Base-by-base conservation (phyloP, 2,113 vertebrate genomes). In the Aegotheles bennettii region DNA sequence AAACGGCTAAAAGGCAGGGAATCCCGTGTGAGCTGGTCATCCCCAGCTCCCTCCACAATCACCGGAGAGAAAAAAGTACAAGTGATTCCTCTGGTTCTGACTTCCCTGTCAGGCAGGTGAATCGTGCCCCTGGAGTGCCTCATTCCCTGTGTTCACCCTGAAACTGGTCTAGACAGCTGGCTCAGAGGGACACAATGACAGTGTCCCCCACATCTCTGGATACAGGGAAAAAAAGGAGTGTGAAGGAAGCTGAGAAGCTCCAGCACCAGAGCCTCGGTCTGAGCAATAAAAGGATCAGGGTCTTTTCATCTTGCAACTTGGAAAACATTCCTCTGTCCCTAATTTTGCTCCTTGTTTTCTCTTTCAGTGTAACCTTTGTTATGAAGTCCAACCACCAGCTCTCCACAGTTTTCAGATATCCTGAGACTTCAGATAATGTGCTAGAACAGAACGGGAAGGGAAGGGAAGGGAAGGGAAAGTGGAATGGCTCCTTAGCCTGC, bases 321-420 rank as follows among this genome's bases (percentile, higher is more conserved):
- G 31, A 80, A n/a, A 45, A 43, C 18, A 43, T 33, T 36, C 7
- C 17, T 88, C 57, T 60, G 26, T 8, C 42, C 42, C n/a, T 63
- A 12, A 26, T 81, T 70, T 75, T 63, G 16, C 18, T 86, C 40
- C 15, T 42, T 51, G 20, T 13, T 73, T 93, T 74, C 33, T 26
- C 11, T 77, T 61, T 64, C 54, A 54, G 11, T 54, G 23, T 54
- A 26, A 53, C 5, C 8, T 56, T 87, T 69, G 21, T 14, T 38
- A 20, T 21, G 19, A 20, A 68, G 21, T 23, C 35, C 47, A 88
- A 4, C 17, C 11, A 28, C 10, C 0, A 0, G 1, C 10, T 84
- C 14, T 16, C n/a, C 14, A 3, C 19, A 53, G 35, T 50, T 80
- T 77, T 61, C 60, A 63, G 31, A 42, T 4, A 1, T 74, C 33